Base-by-base conservation (phyloP, 2,113 vertebrate genomes). In the Chaenogobius annularis region DNA sequence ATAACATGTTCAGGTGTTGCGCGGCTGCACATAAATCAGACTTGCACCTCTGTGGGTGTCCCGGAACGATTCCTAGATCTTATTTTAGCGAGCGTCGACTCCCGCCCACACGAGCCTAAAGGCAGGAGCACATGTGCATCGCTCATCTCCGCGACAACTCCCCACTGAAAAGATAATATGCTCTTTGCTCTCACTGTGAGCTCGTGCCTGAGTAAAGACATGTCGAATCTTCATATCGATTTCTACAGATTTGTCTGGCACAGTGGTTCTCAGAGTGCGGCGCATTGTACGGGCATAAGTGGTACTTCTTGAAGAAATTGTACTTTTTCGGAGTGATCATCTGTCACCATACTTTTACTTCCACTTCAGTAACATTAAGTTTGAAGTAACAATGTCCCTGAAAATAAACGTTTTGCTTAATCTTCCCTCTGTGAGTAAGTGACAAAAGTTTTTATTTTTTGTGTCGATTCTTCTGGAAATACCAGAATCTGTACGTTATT, bases 21-120 rank as follows among this genome's bases (percentile, higher is more conserved):
- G 78, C 81, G 73, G 78, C 52, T 9, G 0, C 6, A 37, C 6
- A 31, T 72, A 69, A 80, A 68, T 83, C 74, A 75, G 48, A 64
- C 73, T 78, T 13, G 85, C 74, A 80, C 79, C 79, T 84, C 73
- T 19, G 80, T 83, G 86, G 75, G 82, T 78, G 83, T 89, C 78
- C 70, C 58, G 26, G 26, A 31, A 48, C 40, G 37, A 35, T 44
- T 26, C 66, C 17, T 55, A 56, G 40, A 56, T 54, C 68, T 46
- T 73, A 77, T 79, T 74, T 79, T 31, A 66, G 48, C 54, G 77
- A 72, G 26, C 66, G 19, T 56, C 31, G 52, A 61, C 23, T 58
- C 17, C 17, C 63, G 52, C 48, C 52, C 44, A n/a, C 68, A 69
- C 61, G 69, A 11, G 26, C 69, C 66, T 50, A 74, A 37, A 77